phyloP scores from a whole-genome alignment of 2,888 invertebrate species.

The Pegoplata infirma region DNA sequence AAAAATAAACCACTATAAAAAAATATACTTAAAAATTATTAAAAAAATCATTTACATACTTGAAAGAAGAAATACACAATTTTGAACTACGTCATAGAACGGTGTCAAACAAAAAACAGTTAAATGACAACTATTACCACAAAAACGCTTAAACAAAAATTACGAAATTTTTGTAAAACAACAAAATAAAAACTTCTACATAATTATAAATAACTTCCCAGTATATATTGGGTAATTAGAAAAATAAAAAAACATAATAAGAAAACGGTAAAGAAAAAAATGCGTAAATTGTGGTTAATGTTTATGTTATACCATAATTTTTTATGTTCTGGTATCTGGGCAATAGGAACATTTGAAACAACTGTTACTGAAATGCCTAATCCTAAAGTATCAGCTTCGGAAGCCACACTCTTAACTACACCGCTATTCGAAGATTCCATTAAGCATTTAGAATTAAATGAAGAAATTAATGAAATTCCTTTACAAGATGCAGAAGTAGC shows the following conservation, averaged over 20 bases:
- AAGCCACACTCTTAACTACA: constrained; percentile 68
- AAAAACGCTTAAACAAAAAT: constrained; percentile 11
- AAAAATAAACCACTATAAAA: neutral
- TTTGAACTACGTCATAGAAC: neutral
- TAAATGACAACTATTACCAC: constrained; percentile 26
- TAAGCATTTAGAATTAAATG: neutral
- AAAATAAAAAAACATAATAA: constrained; percentile 1
- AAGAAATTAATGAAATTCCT: constrained; percentile 43
- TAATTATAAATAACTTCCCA: neutral
- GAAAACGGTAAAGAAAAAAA: neutral
- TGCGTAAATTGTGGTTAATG: constrained; percentile 66
- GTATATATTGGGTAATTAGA: constrained; percentile 20
- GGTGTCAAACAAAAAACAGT: constrained; percentile 14
- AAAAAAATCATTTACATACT: neutral
- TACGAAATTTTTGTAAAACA: neutral
- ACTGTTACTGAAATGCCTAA: constrained; percentile 45
- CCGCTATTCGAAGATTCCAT: constrained; percentile 53
- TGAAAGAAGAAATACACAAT: neutral
- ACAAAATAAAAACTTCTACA: neutral
- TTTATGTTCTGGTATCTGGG: constrained; percentile 74
- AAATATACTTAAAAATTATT: neutral
- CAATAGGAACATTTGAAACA: constrained; percentile 66
- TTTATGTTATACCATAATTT: constrained; percentile 43
- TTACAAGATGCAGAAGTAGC: constrained; percentile 26
- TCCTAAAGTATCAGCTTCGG: constrained; percentile 67